phyloP scores from a whole-genome alignment of 2,888 invertebrate species.

The Clivina fossor region DNA sequence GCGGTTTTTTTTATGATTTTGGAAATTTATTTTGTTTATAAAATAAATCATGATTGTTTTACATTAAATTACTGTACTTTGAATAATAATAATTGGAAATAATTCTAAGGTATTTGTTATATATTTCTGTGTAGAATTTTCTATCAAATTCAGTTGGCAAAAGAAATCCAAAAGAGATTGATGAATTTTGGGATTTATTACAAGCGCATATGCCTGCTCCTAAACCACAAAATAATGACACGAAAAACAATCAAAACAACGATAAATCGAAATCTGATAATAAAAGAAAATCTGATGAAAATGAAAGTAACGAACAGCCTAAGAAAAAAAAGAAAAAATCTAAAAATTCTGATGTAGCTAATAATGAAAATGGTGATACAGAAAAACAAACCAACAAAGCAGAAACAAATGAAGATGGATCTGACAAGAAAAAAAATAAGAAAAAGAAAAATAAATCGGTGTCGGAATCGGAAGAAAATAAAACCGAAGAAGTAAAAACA shows the following conservation, averaged over 20 bases:
- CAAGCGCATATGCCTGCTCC: conserved; percentile 47
- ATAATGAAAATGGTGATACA: background rate
- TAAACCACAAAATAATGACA: conserved; percentile 44
- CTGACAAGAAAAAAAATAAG: background rate
- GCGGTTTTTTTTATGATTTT: too few species aligned
- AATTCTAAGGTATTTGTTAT: background rate
- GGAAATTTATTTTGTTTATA: too few species aligned
- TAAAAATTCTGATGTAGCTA: background rate
- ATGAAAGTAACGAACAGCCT: too few species aligned
- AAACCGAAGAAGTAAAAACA: background rate
- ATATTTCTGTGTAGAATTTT: conserved; percentile 61
- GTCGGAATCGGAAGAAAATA: background rate
- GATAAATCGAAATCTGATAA: background rate
- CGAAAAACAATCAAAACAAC: conserved; percentile 20
- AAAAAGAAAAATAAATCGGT: background rate
- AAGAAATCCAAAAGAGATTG: conserved; percentile 60
- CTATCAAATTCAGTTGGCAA: conserved; percentile 64
- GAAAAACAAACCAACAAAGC: background rate
- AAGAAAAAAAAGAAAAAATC: conserved; percentile 24
- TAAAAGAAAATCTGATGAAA: conserved; percentile 5
- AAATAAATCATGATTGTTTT: too few species aligned
- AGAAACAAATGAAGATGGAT: background rate
- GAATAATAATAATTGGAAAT: background rate
- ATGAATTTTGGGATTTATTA: conserved; percentile 66
- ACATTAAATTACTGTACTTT: too few species aligned